A percentile compares a stretch with the other conserved stretches of the same genome.
These are phyloP conservation scores for Microcebus tavaratra DNA, from an alignment of 2,113 vertebrate species.

Conservation along the genomic window DNA sequence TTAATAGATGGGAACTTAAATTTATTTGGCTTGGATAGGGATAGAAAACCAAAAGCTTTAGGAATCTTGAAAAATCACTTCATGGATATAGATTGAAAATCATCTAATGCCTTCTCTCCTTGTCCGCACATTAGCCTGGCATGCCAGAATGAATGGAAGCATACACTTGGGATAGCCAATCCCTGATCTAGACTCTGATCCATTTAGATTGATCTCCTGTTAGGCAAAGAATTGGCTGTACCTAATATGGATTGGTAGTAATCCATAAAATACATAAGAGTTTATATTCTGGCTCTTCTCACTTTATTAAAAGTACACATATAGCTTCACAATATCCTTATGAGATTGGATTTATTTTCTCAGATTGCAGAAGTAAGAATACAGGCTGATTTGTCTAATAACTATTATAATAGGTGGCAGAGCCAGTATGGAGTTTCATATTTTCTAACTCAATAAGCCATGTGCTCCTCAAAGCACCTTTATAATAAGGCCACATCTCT, in stretches of 20 bases:
- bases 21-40: conserved; percentile 23
- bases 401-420: neutral
- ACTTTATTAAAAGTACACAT: conserved; percentile 33
- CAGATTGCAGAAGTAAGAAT: neutral
- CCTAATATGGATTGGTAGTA: neutral
- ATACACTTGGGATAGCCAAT: neutral
- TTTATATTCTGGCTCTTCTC: conserved; percentile 34
- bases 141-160: neutral
- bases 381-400: neutral
- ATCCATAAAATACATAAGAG: neutral
- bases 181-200: neutral
- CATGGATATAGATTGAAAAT: conserved; percentile 16
- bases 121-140: neutral
- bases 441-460: conserved; percentile 1
- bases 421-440: neutral
- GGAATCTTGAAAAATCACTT: neutral
- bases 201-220: neutral
- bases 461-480: neutral
- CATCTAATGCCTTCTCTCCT: neutral
- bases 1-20: neutral
- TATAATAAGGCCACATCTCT: neutral
- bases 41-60: conserved; percentile 29
- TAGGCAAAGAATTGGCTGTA: neutral
- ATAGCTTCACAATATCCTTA: neutral
- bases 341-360: conserved; percentile 28